These are phyloP conservation scores for Mechanitis messenoides DNA, from an alignment of 2,888 invertebrate genomes.

Conservation along the genomic window DNA sequence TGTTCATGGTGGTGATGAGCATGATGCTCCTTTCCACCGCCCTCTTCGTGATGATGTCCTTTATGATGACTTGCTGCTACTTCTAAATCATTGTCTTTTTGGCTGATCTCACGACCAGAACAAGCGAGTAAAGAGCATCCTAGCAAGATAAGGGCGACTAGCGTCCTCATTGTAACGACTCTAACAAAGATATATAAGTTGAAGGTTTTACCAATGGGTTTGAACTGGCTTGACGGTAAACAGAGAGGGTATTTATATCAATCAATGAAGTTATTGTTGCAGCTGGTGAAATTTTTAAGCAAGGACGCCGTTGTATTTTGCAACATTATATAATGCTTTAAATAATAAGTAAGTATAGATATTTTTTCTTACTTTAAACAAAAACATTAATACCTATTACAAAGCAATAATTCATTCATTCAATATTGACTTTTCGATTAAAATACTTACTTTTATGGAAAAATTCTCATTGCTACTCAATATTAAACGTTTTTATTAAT, in stretches of 20 bases:
- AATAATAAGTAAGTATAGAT: too few species aligned
- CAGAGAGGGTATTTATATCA: constrained; percentile 65
- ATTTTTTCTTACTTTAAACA: too few species aligned
- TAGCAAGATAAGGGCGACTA: constrained; percentile 60
- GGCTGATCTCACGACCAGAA: constrained; percentile 57
- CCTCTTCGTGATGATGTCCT: constrained; percentile 78
- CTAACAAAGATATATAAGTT: constrained; percentile 40
- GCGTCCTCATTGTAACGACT: constrained; percentile 60
- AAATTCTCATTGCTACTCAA: too few species aligned
- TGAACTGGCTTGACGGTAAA: constrained; percentile 56
- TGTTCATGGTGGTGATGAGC: constrained; percentile 81
- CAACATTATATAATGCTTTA: constrained; percentile 38
- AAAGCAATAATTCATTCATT: too few species aligned
- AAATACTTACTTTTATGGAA: too few species aligned
- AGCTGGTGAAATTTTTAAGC: constrained; percentile 68
- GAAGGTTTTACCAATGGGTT: constrained; percentile 55
- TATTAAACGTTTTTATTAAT: too few species aligned
- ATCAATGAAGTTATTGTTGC: constrained; percentile 61
- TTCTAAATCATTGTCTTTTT: constrained; percentile 60
- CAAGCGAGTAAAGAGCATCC: constrained; percentile 56
- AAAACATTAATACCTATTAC: too few species aligned
- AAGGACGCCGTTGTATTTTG: constrained; percentile 66
- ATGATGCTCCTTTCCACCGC: constrained; percentile 82
- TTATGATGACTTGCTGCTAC: constrained; percentile 70
- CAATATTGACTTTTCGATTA: too few species aligned